Percentiles rank a stretch among this genome's conserved stretches.
Conservation (phyloP, 2,797 vertebrate species). For the Muscicapa comitata region DNA sequence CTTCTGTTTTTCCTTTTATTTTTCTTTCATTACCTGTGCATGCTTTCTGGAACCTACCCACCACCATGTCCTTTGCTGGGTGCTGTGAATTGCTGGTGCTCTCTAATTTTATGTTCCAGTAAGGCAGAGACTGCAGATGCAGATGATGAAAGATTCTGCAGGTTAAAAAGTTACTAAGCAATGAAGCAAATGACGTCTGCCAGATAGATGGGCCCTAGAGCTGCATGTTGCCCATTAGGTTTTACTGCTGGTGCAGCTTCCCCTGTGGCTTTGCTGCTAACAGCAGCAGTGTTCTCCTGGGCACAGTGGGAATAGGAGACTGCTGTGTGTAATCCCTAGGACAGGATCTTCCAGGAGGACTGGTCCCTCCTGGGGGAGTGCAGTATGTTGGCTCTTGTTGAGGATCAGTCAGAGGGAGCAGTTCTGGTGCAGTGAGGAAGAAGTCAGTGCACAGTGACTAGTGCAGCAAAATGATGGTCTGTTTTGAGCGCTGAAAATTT, state of each 20-base stretch:
- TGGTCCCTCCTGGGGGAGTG: accelerated
- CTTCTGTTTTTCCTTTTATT: background rate
- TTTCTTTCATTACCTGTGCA: background rate
- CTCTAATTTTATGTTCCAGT: background rate
- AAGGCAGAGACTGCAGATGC: background rate
- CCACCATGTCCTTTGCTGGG: background rate
- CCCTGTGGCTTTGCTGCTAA: background rate
- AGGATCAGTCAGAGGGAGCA: background rate
- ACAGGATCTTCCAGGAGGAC: background rate
- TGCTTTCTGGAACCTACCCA: background rate
- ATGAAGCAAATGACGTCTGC: background rate
- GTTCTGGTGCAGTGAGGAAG: background rate
- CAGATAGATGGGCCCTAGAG: background rate
- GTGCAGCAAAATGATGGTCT: background rate
- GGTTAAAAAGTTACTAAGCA: background rate
- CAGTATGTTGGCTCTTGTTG: background rate
- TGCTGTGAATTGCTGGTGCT: background rate
- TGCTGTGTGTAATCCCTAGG: background rate
- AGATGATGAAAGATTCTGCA: background rate
- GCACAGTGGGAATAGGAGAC: background rate
- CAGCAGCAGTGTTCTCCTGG: background rate
- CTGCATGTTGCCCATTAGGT: background rate
- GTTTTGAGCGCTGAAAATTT: background rate
- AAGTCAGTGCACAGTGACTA: background rate
- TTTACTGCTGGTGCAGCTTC: background rate